Conservation (phyloP, 2,888 invertebrate genomes). For the Cistogaster globosa region DNA sequence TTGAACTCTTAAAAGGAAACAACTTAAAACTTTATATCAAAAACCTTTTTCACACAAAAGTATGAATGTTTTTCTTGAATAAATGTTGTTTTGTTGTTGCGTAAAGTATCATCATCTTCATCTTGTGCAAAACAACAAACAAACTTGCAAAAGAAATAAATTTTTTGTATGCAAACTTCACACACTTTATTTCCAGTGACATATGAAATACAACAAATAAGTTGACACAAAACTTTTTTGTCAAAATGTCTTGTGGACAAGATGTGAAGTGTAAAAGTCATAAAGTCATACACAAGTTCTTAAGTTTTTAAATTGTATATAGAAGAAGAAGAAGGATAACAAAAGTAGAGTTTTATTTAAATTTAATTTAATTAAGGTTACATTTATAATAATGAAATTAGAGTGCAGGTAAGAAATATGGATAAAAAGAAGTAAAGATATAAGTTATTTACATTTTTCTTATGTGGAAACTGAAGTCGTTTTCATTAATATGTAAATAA, state of each 20-base stretch:
- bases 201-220: conserved; percentile 52
- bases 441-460: too few species aligned
- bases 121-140: conserved; percentile 1
- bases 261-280: conserved; percentile 50
- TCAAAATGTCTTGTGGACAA: conserved; percentile 46
- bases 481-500: too few species aligned
- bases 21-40: conserved; percentile 23
- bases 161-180: conserved; percentile 9
- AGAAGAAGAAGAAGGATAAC: not conserved
- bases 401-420: too few species aligned
- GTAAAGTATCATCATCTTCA: conserved; percentile 34
- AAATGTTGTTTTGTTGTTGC: conserved; percentile 24
- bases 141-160: conserved; percentile 14
- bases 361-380: not conserved
- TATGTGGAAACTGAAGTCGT: too few species aligned
- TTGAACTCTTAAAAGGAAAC: not conserved
- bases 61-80: not conserved
- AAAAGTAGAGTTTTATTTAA: not conserved
- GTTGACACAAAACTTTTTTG: conserved; percentile 52
- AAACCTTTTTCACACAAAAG: conserved; percentile 13
- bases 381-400: too few species aligned
- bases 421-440: too few species aligned
- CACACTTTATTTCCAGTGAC: conserved; percentile 43
- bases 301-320: not conserved
- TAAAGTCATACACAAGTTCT: conserved; percentile 45